Conservation (phyloP, 2,888 invertebrate genomes). For the Apamea anceps region DNA sequence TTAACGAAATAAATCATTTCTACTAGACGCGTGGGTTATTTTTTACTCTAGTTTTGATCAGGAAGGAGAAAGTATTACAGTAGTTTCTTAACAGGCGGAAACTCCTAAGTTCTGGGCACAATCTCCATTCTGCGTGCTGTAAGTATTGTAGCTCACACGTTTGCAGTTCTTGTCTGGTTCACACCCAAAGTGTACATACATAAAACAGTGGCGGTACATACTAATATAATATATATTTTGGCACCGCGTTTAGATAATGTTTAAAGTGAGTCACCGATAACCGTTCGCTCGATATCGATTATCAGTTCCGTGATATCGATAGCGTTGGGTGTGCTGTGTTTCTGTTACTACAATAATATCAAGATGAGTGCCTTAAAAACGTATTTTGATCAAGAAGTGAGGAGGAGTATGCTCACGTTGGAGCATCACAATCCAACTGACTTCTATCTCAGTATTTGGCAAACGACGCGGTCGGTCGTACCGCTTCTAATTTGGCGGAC, state of each 20-base stretch:
- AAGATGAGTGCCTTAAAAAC: constrained; percentile 81
- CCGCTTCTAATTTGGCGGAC: constrained; percentile 83
- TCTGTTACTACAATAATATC: constrained; percentile 59
- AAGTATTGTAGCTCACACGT: constrained; percentile 2
- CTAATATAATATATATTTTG: constrained; percentile 67
- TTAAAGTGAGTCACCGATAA: constrained; percentile 68
- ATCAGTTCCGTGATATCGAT: constrained; percentile 69
- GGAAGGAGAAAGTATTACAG: neutral
- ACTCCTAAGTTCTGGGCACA: neutral
- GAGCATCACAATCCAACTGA: constrained; percentile 81
- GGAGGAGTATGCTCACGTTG: constrained; percentile 77
- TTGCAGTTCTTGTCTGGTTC: constrained; percentile 5
- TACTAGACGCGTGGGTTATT: neutral
- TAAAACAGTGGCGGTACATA: constrained; percentile 42
- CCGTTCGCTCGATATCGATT: constrained; percentile 59
- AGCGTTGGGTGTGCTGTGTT: constrained; percentile 64
- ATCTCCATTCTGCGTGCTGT: neutral
- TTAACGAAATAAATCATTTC: neutral
- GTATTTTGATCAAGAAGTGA: constrained; percentile 82
- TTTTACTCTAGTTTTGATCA: neutral
- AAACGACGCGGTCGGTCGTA: constrained; percentile 81
- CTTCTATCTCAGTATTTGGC: constrained; percentile 86
- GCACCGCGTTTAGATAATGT: constrained; percentile 71
- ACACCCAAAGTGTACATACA: constrained; percentile 33
- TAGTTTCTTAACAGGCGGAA: constrained; percentile 2